Conservation (phyloP, 2,888 invertebrate species). For the Melanostoma scalare region DNA sequence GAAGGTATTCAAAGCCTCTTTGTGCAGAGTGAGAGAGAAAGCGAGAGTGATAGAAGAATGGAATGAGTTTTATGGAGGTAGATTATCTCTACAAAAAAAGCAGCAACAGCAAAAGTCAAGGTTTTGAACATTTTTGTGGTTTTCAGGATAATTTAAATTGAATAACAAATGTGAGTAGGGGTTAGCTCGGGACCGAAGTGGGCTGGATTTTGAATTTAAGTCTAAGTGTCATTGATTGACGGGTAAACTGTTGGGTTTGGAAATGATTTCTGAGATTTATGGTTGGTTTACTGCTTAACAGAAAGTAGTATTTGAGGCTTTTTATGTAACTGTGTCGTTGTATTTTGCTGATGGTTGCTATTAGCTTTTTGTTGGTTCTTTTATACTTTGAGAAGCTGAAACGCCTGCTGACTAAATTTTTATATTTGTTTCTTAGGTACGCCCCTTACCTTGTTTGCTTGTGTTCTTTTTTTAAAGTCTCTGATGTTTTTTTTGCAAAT, state of each 20-base stretch:
- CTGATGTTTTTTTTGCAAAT: too few relatives aligned
- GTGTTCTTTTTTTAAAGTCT: too few relatives aligned
- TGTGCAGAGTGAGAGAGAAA: not conserved
- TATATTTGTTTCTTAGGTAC: too few relatives aligned
- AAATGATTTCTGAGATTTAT: too few relatives aligned
- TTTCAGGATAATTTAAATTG: slow-evolving; percentile 51
- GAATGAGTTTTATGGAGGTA: not conserved
- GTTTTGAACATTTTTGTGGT: slow-evolving; percentile 26
- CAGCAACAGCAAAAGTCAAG: slow-evolving; percentile 21
- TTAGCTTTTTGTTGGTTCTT: too few relatives aligned
- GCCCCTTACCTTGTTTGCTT: too few relatives aligned
- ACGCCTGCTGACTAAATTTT: too few relatives aligned
- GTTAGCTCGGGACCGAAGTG: not conserved
- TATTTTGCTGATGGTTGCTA: too few relatives aligned
- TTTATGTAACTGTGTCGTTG: too few relatives aligned
- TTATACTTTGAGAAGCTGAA: too few relatives aligned
- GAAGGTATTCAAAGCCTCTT: slow-evolving; percentile 38
- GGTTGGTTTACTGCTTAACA: too few relatives aligned
- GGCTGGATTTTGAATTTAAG: not conserved
- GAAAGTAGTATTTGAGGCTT: too few relatives aligned
- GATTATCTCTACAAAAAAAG: slow-evolving; percentile 30
- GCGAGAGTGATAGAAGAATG: not conserved
- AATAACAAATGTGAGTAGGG: slow-evolving; percentile 26
- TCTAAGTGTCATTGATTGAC: not conserved
- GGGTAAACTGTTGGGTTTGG: not conserved